A percentile compares a stretch with the other conserved stretches of the same genome.
phyloP scores from a whole-genome alignment of 2,888 invertebrate genomes.

The Tortricodes alternella region DNA sequence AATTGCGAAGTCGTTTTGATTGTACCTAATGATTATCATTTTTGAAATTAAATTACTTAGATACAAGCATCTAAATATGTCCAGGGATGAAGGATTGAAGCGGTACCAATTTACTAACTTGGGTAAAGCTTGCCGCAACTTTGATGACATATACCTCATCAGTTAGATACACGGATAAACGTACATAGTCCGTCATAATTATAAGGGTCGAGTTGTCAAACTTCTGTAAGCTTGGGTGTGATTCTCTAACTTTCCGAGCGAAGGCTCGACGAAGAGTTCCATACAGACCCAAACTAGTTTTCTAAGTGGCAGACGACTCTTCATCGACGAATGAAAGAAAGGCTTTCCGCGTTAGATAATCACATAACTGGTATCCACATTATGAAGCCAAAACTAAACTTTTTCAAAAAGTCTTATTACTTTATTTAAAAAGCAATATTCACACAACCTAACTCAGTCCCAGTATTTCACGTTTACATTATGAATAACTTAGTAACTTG shows the following conservation, averaged over 20 bases:
- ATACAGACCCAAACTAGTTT: not conserved
- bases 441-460: not conserved
- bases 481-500: not conserved
- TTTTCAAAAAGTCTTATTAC: not conserved
- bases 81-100: not conserved
- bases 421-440: not conserved
- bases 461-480: not conserved
- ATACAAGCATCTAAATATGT: not conserved
- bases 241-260: too few species aligned
- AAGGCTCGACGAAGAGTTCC: not conserved
- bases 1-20: too few species aligned
- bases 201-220: not conserved
- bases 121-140: not conserved
- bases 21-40: too few species aligned
- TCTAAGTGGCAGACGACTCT: too few species aligned
- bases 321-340: too few species aligned
- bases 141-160: conserved; percentile 1
- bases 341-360: too few species aligned
- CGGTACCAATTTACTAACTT: not conserved
- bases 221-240: not conserved
- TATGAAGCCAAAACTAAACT: too few species aligned
- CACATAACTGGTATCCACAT: too few species aligned
- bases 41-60: too few species aligned
- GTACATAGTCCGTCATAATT: conserved; percentile 3
- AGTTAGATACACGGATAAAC: not conserved